phyloP scores from a whole-genome alignment of 1,140 invertebrate genomes.

The Rhysida immarginata region DNA sequence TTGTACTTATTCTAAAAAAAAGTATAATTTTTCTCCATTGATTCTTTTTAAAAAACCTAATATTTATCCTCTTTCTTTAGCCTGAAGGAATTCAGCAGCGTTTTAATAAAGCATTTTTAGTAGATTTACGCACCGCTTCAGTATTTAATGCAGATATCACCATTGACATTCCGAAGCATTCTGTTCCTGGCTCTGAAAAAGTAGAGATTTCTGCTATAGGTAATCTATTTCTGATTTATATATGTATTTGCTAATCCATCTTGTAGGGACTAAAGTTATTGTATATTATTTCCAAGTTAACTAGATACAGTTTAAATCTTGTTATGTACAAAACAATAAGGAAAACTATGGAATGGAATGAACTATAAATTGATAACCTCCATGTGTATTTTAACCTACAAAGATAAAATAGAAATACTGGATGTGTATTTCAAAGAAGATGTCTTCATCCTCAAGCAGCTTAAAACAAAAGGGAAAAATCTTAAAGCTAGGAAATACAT shows the following conservation, averaged over 20 bases:
- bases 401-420: no score
- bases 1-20: neutral
- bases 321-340: no score
- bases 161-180: constrained; percentile 52
- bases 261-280: no score
- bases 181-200: constrained; percentile 49
- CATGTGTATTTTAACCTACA: no score
- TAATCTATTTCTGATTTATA: constrained; percentile 10
- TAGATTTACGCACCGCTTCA: constrained; percentile 48
- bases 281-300: no score
- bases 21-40: neutral
- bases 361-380: no score
- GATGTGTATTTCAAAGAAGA: no score
- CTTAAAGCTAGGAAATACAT: no score
- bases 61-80: constrained; percentile 26
- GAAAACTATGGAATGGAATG: no score
- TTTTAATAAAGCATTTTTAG: constrained; percentile 53
- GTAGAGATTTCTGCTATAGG: constrained; percentile 56
- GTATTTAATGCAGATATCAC: constrained; percentile 44
- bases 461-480: no score
- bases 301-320: no score
- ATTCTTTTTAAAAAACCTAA: neutral
- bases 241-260: neutral
- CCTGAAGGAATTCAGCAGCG: constrained; percentile 62
- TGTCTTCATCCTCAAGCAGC: no score